Evolutionary conservation across 2,888 invertebrate genomes (phyloP).

Genomic region (Flexamia atlantica): DNA sequence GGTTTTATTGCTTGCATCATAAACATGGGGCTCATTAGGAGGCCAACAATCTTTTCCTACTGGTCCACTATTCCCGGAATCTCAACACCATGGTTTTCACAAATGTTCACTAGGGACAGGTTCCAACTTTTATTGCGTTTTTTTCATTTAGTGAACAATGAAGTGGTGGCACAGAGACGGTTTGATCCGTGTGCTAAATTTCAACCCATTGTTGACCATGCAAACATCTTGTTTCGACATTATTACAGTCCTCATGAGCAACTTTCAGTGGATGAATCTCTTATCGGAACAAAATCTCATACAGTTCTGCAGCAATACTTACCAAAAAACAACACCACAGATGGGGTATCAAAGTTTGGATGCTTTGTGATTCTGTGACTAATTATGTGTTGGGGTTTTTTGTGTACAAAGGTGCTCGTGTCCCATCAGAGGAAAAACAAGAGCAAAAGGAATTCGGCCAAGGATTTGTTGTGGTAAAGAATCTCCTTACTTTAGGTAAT

Average conservation of each 20-base stretch:
- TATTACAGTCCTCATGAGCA: constrained; percentile 21
- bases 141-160: constrained; percentile 45
- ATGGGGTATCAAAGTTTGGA: too few relatives aligned
- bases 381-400: too few relatives aligned
- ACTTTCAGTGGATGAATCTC: constrained; percentile 15
- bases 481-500: too few relatives aligned
- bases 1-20: constrained; percentile 9
- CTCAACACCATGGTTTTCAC: not conserved
- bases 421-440: too few relatives aligned
- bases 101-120: constrained; percentile 43
- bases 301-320: too few relatives aligned
- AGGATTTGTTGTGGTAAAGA: too few relatives aligned
- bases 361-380: too few relatives aligned
- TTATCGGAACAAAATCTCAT: not conserved
- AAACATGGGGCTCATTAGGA: constrained; percentile 25
- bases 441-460: too few relatives aligned
- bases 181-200: constrained; percentile 41
- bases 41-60: constrained; percentile 32
- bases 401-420: too few relatives aligned
- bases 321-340: too few relatives aligned
- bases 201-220: constrained; percentile 19
- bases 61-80: constrained; percentile 3
- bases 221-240: not conserved
- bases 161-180: not conserved
- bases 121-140: constrained; percentile 22